A percentile compares a stretch with the other conserved stretches of the same genome.
Conservation (phyloP, 2,888 invertebrate species). For the Sesamia inferens region DNA sequence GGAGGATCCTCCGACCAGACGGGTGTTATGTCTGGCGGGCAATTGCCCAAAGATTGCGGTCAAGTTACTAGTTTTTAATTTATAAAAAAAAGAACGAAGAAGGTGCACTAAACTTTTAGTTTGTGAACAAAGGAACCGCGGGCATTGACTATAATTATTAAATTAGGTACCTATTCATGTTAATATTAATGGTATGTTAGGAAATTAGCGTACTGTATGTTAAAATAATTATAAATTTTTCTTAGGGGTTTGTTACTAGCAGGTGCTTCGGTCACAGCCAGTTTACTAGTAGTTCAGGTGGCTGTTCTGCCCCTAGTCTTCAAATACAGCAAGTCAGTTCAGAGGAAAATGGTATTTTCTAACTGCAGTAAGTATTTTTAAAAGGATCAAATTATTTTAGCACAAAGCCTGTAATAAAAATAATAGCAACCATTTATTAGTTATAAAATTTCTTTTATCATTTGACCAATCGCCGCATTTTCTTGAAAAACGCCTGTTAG, state of each 20-base stretch:
- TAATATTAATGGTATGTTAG: too few relatives aligned
- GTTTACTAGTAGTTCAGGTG: constrained; percentile 90
- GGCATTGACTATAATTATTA: too few relatives aligned
- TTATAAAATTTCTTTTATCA: neutral
- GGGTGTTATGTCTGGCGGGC: too few relatives aligned
- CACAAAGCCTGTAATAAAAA: neutral
- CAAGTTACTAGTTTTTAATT: too few relatives aligned
- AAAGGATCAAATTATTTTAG: neutral
- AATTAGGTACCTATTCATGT: too few relatives aligned
- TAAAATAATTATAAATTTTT: neutral
- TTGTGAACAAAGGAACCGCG: too few relatives aligned
- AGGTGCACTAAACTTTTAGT: too few relatives aligned
- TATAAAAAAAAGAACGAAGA: too few relatives aligned
- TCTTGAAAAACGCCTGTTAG: neutral
- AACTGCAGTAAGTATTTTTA: constrained; percentile 92
- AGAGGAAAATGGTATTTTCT: constrained; percentile 93
- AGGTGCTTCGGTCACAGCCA: constrained; percentile 80
- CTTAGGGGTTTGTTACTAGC: constrained; percentile 73
- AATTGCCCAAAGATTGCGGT: too few relatives aligned
- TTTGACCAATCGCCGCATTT: neutral
- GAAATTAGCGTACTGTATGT: too few relatives aligned
- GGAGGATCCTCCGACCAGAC: too few relatives aligned
- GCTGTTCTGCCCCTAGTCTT: constrained; percentile 93
- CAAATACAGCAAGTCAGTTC: constrained; percentile 92
- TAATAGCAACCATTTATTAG: neutral